These are phyloP conservation scores for Pharmacophagus antenor DNA, from an alignment of 2,888 invertebrate genomes.

Conservation along the genomic window DNA sequence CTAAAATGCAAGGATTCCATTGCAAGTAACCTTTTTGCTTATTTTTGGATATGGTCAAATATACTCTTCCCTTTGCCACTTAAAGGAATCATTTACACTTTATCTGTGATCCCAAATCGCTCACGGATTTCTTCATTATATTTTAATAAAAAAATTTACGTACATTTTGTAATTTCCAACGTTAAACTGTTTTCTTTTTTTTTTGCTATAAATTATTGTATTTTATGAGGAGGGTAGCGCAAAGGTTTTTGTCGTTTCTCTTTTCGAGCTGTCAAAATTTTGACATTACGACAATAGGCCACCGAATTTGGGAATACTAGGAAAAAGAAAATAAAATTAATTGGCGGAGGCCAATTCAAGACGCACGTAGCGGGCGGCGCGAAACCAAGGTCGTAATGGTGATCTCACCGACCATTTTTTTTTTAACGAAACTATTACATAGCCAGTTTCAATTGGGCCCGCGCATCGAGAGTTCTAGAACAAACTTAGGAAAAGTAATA, in stretches of 20 bases:
- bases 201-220: background rate
- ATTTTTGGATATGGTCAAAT: no score
- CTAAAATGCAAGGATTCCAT: no score
- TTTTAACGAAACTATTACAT: slow-evolving; percentile 54
- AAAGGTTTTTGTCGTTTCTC: background rate
- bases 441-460: slow-evolving; percentile 48
- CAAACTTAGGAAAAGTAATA: slow-evolving; percentile 39
- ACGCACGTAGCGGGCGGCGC: slow-evolving; percentile 47
- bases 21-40: no score
- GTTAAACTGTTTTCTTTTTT: background rate
- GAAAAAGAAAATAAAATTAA: slow-evolving; percentile 49
- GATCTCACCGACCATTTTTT: slow-evolving; percentile 72
- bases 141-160: no score
- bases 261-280: background rate
- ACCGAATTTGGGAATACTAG: slow-evolving; percentile 34
- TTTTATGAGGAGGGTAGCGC: background rate
- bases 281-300: slow-evolving; percentile 28
- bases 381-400: slow-evolving; percentile 61
- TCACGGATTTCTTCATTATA: no score
- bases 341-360: slow-evolving; percentile 58
- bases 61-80: no score
- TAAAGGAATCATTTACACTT: no score
- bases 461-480: slow-evolving; percentile 39
- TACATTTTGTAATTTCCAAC: background rate
- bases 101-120: no score